Evolutionary conservation across 2,797 vertebrate species (phyloP), one percentile per base, ranked within the genome.

Genomic region (Crax fasciolata): DNA sequence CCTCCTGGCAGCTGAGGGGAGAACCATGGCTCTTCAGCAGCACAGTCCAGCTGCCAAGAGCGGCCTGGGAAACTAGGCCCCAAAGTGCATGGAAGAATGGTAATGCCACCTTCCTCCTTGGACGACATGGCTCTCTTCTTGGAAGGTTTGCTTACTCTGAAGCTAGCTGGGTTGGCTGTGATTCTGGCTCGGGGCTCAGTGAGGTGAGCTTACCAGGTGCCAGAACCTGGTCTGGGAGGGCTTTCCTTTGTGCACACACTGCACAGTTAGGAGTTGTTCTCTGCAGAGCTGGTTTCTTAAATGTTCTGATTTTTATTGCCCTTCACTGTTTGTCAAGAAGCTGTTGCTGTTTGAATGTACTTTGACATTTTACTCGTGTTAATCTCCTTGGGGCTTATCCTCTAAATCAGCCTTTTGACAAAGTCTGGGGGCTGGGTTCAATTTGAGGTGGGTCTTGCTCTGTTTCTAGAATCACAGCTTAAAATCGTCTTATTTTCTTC

Each of bases 351-450:
- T 89, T 87, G 82, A 86, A 35, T 73, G 87, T 94, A 96, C 92
- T 91, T 96, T 96, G 96, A 83, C 92, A 94, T 93, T 24, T 0
- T 95, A 48, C 49, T 92, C 74, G 51, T 32, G 90, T 93, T 94
- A 89, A 94, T 93, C 84, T 91, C 65, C 75, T 68, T 75, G 38
- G 59, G 66, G 5, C 39, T 89, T 89, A 92, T 76, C 76, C 73
- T 86, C 80, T 92, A 89, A 83, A 73, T 81, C 8, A 5, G 54
- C 32, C 66, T 94, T 94, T 89, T 87, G 63, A 81, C 82, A 35
- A 92, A 87, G 87, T 93, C 87, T 91, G 58, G 49, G 71, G 84
- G 20, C 62, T 85, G 70, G n/a, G 48, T 91, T 92, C 88, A 91
- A 57, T 91, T 59, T 85, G 44, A 30, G 32, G 24, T 8, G 3